These are phyloP conservation scores for Idaea straminata DNA, from an alignment of 2,888 invertebrate species.

Conservation along the genomic window DNA sequence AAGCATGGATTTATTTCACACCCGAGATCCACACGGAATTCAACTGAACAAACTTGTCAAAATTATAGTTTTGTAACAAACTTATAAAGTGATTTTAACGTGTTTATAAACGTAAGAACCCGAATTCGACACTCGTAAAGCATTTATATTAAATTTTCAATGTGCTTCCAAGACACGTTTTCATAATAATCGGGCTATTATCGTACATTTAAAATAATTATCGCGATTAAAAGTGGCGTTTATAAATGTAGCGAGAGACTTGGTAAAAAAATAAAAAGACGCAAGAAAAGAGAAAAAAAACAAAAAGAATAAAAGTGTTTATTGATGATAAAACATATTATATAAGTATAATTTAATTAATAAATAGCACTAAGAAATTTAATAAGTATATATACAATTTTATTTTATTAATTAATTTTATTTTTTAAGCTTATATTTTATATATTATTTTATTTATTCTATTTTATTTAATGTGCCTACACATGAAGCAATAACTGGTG, in stretches of 20 bases:
- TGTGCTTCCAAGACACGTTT: background rate
- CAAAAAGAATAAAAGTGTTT: too few relatives aligned
- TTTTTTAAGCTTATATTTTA: too few relatives aligned
- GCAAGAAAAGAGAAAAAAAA: too few relatives aligned
- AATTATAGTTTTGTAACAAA: background rate
- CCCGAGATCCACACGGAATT: constrained; percentile 12
- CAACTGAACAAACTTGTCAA: constrained; percentile 11
- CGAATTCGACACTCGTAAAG: background rate
- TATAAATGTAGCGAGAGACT: background rate
- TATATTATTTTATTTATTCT: too few relatives aligned
- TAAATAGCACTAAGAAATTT: too few relatives aligned
- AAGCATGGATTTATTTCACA: constrained; percentile 19
- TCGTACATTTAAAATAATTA: background rate
- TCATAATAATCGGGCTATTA: background rate
- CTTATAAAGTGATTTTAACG: constrained; percentile 1
- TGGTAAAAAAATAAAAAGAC: too few relatives aligned
- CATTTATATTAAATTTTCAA: background rate
- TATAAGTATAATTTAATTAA: too few relatives aligned
- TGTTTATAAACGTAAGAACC: background rate
- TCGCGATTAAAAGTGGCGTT: background rate
- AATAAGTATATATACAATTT: too few relatives aligned
- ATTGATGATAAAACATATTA: too few relatives aligned
- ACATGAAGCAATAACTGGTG: too few relatives aligned
- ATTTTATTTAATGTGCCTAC: too few relatives aligned
- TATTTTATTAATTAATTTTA: too few relatives aligned